These are phyloP conservation scores for Macropodus opercularis DNA, from an alignment of 2,797 vertebrate species.

Conservation along the genomic window DNA sequence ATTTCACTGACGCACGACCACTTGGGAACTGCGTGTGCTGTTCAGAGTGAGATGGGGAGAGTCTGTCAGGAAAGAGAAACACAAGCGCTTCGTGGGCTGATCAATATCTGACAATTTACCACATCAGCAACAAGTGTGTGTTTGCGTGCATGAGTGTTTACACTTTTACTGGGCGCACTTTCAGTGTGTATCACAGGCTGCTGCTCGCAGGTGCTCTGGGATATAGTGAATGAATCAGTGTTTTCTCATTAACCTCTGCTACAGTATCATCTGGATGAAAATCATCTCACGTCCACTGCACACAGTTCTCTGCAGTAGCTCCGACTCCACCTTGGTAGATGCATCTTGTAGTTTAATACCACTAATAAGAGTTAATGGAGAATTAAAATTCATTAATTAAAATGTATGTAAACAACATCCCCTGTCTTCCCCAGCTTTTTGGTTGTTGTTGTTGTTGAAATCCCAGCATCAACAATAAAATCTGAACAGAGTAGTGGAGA, in stretches of 20 bases:
- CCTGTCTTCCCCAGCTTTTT: too few species aligned
- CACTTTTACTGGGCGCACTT: neutral
- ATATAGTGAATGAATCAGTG: constrained; percentile 11
- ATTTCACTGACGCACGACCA: constrained; percentile 20
- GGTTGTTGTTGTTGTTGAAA: too few species aligned
- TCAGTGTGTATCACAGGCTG: neutral
- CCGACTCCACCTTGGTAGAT: neutral
- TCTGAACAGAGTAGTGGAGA: neutral
- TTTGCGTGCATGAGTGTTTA: neutral
- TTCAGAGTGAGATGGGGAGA: constrained; percentile 19
- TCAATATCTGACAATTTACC: constrained; percentile 21
- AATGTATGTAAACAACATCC: neutral
- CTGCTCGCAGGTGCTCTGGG: constrained; percentile 22
- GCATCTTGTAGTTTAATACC: neutral
- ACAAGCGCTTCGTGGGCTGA: constrained; percentile 15
- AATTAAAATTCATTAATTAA: neutral
- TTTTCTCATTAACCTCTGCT: constrained; percentile 27
- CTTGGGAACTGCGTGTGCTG: constrained; percentile 35
- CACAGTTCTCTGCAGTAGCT: neutral
- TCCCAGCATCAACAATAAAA: too few species aligned
- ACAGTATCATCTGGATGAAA: neutral
- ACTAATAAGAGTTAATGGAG: neutral
- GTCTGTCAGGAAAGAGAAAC: constrained; percentile 3
- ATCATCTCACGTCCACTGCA: constrained; percentile 5
- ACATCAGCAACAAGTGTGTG: constrained; percentile 12